Conservation (phyloP, 2,888 invertebrate genomes). For the Troilus luridus region DNA sequence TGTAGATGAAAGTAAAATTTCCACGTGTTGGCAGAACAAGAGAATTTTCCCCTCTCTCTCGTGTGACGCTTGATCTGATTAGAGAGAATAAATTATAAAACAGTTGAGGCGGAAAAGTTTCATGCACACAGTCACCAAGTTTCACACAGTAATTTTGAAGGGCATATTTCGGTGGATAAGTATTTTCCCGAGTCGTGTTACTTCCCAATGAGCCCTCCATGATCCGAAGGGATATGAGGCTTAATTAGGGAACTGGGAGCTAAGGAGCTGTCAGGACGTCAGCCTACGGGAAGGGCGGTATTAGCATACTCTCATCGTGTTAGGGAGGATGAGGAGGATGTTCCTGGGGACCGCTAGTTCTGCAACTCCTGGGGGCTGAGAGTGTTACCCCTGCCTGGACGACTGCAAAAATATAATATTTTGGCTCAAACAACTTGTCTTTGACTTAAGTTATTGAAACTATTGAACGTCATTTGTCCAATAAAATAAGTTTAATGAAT, state of each 20-base stretch:
- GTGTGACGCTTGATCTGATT: slow-evolving; percentile 6
- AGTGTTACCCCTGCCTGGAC: too few relatives aligned
- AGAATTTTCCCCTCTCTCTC: not conserved
- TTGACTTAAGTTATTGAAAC: too few relatives aligned
- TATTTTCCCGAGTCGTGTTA: not conserved
- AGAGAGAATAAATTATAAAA: not conserved
- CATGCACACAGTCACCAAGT: slow-evolving; percentile 6
- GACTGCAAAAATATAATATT: too few relatives aligned
- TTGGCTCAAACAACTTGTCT: too few relatives aligned
- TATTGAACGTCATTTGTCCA: too few relatives aligned
- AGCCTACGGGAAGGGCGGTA: not conserved
- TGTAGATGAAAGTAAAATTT: not conserved
- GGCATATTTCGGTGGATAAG: not conserved
- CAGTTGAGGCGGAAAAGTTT: not conserved
- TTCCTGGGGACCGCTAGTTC: not conserved
- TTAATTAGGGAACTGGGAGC: not conserved
- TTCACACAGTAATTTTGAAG: not conserved
- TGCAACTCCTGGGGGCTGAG: not conserved
- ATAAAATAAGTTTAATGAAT: too few relatives aligned
- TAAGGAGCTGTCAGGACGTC: not conserved
- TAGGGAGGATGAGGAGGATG: not conserved
- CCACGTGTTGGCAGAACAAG: not conserved
- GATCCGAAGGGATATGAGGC: not conserved
- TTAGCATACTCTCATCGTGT: not conserved
- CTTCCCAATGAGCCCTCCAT: not conserved